Conservation (phyloP, 2,797 vertebrate species). For the Myioborus miniatus region DNA sequence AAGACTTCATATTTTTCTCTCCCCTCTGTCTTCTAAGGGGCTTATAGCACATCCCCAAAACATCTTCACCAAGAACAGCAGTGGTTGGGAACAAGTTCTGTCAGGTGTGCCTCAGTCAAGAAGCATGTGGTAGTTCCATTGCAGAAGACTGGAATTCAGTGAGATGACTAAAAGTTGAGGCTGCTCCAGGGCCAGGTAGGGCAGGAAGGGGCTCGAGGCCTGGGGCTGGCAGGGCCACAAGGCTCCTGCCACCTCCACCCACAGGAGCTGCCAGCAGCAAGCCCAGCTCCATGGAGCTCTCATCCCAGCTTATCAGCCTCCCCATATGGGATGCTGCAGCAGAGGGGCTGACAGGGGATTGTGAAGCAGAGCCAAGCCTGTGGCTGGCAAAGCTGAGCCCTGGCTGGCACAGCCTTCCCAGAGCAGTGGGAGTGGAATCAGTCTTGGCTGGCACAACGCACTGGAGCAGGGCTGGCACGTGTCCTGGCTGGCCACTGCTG, state of each 20-base stretch:
- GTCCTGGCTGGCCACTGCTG: background rate
- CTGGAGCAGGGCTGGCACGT: background rate
- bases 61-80: background rate
- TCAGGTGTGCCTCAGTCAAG: background rate
- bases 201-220: rapidly evolving
- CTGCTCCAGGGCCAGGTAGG: background rate
- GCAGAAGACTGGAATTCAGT: background rate
- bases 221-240: background rate
- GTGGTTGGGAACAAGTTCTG: background rate
- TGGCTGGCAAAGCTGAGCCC: background rate
- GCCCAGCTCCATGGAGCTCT: background rate
- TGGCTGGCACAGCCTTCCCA: background rate
- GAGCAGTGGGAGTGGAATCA: background rate
- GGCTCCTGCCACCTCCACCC: background rate
- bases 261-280: background rate
- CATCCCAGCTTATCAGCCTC: background rate
- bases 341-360: background rate
- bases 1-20: background rate
- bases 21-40: background rate
- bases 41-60: background rate
- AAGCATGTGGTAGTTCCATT: background rate
- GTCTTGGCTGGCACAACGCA: background rate
- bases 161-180: rapidly evolving
- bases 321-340: background rate
- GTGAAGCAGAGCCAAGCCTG: background rate